A percentile compares a stretch with the other conserved stretches of the same genome.
Evolutionary conservation across 2,888 invertebrate species (phyloP).

Genomic region (Didymodactylos carnosus): DNA sequence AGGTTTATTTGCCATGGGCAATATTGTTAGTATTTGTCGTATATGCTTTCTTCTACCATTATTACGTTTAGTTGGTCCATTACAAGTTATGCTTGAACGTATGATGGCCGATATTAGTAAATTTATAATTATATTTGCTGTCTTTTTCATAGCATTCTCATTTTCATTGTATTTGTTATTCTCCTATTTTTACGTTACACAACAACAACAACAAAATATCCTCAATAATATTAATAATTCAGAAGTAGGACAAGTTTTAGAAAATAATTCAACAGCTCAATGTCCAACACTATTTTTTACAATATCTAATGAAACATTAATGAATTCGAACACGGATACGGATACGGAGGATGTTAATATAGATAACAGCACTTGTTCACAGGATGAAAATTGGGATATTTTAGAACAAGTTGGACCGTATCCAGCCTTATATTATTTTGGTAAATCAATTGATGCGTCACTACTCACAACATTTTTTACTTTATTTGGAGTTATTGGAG

Average conservation of each 20-base stretch:
- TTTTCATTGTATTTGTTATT: constrained; percentile 29
- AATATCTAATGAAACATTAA: no score
- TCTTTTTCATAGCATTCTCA: constrained; percentile 27
- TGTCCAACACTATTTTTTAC: no score
- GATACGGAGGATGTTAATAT: neutral
- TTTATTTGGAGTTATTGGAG: constrained; percentile 13
- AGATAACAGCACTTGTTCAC: neutral
- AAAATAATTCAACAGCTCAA: neutral
- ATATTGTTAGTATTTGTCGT: constrained; percentile 25
- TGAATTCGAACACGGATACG: no score
- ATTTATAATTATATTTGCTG: constrained; percentile 22
- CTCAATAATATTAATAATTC: neutral
- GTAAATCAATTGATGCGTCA: neutral
- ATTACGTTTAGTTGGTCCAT: constrained; percentile 23
- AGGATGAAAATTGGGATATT: neutral
- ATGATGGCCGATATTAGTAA: constrained; percentile 21
- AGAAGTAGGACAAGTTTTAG: neutral
- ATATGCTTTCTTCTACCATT: constrained; percentile 26
- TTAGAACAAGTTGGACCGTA: neutral
- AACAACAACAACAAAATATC: neutral
- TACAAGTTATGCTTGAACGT: constrained; percentile 19
- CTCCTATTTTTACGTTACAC: constrained; percentile 22
- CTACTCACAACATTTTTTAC: neutral
- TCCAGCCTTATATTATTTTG: neutral
- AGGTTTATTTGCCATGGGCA: constrained; percentile 24